These are phyloP conservation scores for Staurois parvus DNA, from an alignment of 2,797 vertebrate genomes.

Conservation along the genomic window DNA sequence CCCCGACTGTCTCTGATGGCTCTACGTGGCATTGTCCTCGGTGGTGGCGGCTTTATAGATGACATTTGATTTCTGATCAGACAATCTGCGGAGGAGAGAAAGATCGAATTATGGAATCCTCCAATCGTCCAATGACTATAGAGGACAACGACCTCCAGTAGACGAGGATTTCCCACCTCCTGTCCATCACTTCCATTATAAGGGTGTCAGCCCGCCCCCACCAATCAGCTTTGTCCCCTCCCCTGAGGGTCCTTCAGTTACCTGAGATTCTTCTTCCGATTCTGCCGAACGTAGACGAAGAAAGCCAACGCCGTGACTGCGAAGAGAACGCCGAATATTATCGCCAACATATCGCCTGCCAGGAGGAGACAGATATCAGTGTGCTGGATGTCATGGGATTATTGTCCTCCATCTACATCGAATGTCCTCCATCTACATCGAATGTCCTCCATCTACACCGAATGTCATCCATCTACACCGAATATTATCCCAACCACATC, in stretches of 20 bases:
- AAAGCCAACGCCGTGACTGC: slow-evolving; percentile 70
- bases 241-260: background rate
- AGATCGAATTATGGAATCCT: background rate
- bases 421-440: too few species aligned
- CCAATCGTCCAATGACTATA: background rate
- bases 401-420: too few species aligned
- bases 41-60: slow-evolving; percentile 68
- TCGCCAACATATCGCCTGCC: slow-evolving; percentile 74
- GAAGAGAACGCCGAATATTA: slow-evolving; percentile 77
- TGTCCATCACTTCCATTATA: too few species aligned
- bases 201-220: too few species aligned
- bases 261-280: slow-evolving; percentile 63
- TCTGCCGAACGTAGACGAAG: slow-evolving; percentile 71
- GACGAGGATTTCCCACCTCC: too few species aligned
- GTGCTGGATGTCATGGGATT: too few species aligned
- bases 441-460: too few species aligned
- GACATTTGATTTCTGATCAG: slow-evolving; percentile 64
- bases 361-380: background rate
- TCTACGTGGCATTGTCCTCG: slow-evolving; percentile 36
- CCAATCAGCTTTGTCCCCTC: too few species aligned
- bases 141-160: too few species aligned
- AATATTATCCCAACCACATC: too few species aligned
- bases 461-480: too few species aligned
- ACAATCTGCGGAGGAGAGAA: slow-evolving; percentile 35
- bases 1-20: too few species aligned